Evolutionary conservation across 2,797 vertebrate species (phyloP), one percentile per base, ranked within the genome.

Genomic region (Falco peregrinus): DNA sequence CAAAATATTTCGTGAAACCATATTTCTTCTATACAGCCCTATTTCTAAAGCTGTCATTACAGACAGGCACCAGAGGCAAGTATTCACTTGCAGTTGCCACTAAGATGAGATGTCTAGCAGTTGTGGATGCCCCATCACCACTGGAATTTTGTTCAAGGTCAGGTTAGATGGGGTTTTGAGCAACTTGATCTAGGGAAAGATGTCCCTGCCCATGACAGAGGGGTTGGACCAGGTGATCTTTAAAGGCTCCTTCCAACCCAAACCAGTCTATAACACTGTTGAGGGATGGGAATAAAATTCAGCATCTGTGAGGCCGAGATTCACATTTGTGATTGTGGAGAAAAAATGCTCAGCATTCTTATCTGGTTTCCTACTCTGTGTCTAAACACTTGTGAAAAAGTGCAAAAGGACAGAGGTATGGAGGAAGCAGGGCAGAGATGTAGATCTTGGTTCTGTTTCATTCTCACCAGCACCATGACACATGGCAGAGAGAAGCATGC

Each of bases 401-500:
- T 69, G 39, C 28, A 45, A 25, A 5, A 3, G 7, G 26, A 50
- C 21, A 50, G 56, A 59, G 22, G 9, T 47, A 24, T 3, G 20
- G 21, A 33, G 20, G 28, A 86, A 88, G 11, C 8, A 11, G 18
- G 18, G 19, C 20, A 78, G 24, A 31, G 37, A 21, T 20, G 35
- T 31, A 50, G 25, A 7, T 50, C 35, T 84, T 1, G 1, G 0
- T 54, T 35, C 28, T 3, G 1, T 84, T 54, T 89, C 41, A 28
- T 22, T 16, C 1, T 2, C 13, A 43, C 56, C 57, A 57, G 18
- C n/a, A 31, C 48, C 3, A 3, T 39, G 25, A 76, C 25, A 33
- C 7, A 11, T 1, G 35, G 31, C 31, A 75, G 56, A 26, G 41
- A 18, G 7, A 54, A 8, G 17, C 0, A 2, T 3, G 5, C 2